Evolutionary conservation across 2,888 invertebrate species (phyloP).

Genomic region (Adelphocoris suturalis): DNA sequence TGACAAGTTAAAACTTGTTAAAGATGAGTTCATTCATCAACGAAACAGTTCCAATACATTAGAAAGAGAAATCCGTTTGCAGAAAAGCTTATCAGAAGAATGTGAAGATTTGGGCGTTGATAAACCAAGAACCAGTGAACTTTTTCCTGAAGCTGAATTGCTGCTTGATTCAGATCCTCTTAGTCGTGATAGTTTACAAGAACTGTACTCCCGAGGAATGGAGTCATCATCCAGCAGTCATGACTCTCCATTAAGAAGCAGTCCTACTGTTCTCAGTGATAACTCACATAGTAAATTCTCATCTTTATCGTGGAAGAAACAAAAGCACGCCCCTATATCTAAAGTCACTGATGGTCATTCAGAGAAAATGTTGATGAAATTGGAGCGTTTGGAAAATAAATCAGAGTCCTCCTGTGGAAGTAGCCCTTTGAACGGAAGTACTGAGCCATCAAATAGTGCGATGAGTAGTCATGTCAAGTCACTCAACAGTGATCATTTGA

Average conservation of each 20-base stretch:
- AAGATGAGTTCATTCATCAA: constrained; percentile 75
- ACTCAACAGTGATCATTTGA: constrained; percentile 35
- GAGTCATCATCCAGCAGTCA: constrained; percentile 79
- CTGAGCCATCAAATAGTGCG: constrained; percentile 59
- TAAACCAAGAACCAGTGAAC: constrained; percentile 88
- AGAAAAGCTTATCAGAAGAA: constrained; percentile 88
- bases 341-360: constrained; percentile 45
- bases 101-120: constrained; percentile 89
- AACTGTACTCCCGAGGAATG: constrained; percentile 78
- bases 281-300: constrained; percentile 65
- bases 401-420: constrained; percentile 67
- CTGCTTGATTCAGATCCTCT: constrained; percentile 87
- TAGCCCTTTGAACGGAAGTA: constrained; percentile 65
- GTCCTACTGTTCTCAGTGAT: constrained; percentile 73
- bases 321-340: constrained; percentile 57
- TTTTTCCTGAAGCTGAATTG: constrained; percentile 88
- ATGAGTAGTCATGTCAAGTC: constrained; percentile 45
- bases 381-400: constrained; percentile 57
- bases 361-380: constrained; percentile 54
- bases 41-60: constrained; percentile 80
- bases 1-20: constrained; percentile 73
- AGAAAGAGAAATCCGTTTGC: constrained; percentile 81
- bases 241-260: constrained; percentile 74
- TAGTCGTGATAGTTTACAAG: constrained; percentile 78
- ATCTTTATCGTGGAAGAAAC: constrained; percentile 73